phyloP scores from a whole-genome alignment of 2,888 invertebrate species.

The Chrysina gloriosa region DNA sequence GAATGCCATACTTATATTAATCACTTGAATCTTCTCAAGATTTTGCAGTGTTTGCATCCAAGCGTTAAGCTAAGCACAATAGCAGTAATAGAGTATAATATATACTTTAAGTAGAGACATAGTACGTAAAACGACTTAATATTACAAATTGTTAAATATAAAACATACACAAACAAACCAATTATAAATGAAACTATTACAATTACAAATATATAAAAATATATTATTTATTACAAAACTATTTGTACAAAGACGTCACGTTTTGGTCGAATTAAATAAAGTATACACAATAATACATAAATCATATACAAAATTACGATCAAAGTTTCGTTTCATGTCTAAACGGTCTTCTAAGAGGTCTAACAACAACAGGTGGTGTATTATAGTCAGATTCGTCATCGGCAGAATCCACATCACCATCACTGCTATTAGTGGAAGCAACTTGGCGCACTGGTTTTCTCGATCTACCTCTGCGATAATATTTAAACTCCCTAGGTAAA shows the following conservation, averaged over 20 bases:
- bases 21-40: too few relatives aligned
- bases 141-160: not conserved
- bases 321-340: constrained; percentile 72
- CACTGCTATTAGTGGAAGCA: constrained; percentile 87
- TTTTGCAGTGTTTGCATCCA: too few relatives aligned
- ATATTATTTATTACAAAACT: constrained; percentile 44
- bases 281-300: constrained; percentile 27
- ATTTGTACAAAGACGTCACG: constrained; percentile 41
- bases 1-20: too few relatives aligned
- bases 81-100: too few relatives aligned
- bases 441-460: constrained; percentile 76
- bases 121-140: too few relatives aligned
- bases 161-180: not conserved
- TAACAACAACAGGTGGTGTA: constrained; percentile 61
- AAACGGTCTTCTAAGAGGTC: constrained; percentile 64
- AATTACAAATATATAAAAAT: constrained; percentile 36
- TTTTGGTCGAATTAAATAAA: constrained; percentile 38
- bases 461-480: constrained; percentile 73
- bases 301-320: not conserved
- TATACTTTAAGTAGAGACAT: too few relatives aligned
- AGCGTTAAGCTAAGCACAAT: too few relatives aligned
- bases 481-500: constrained; percentile 86
- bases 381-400: constrained; percentile 70
- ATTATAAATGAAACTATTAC: not conserved
- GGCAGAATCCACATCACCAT: constrained; percentile 87